These are phyloP conservation scores for Camponotus fellah DNA, from an alignment of 2,888 invertebrate species.

Conservation along the genomic window DNA sequence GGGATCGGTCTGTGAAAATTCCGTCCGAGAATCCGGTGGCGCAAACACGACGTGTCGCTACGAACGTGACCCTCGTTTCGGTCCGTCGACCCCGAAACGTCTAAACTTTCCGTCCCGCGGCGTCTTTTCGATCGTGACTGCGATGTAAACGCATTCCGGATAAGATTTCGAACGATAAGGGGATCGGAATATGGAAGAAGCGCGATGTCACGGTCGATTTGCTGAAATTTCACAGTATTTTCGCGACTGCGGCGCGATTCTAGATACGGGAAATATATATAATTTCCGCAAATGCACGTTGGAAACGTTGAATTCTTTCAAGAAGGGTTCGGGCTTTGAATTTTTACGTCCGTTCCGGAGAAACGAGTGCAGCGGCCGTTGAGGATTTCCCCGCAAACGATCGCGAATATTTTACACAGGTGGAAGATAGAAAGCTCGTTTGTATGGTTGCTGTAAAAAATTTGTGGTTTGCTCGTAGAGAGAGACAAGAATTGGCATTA, in stretches of 20 bases:
- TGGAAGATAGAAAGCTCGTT: neutral
- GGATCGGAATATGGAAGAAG: conserved; percentile 27
- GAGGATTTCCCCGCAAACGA: conserved; percentile 38
- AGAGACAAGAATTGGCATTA: conserved; percentile 52
- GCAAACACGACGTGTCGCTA: conserved; percentile 45
- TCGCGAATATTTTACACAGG: conserved; percentile 39
- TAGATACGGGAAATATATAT: conserved; percentile 5
- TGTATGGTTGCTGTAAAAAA: conserved; percentile 53
- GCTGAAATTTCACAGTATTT: conserved; percentile 19
- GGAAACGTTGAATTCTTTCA: conserved; percentile 6
- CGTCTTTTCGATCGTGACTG: conserved; percentile 31
- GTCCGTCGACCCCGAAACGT: conserved; percentile 29
- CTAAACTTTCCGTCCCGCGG: conserved; percentile 39
- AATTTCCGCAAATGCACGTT: conserved; percentile 9
- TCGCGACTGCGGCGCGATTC: conserved; percentile 18
- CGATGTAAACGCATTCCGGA: conserved; percentile 37
- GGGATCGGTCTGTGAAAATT: conserved; percentile 56
- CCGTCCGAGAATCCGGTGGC: conserved; percentile 30
- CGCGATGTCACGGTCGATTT: conserved; percentile 16
- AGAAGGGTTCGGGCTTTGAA: conserved; percentile 8
- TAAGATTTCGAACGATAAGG: conserved; percentile 40
- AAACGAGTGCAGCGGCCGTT: neutral
- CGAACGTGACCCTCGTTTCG: conserved; percentile 56
- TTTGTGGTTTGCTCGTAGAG: conserved; percentile 26
- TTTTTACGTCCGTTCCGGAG: conserved; percentile 3